These are phyloP conservation scores for Apodemia hepburni DNA, from an alignment of 2,888 invertebrate species.

Conservation along the genomic window DNA sequence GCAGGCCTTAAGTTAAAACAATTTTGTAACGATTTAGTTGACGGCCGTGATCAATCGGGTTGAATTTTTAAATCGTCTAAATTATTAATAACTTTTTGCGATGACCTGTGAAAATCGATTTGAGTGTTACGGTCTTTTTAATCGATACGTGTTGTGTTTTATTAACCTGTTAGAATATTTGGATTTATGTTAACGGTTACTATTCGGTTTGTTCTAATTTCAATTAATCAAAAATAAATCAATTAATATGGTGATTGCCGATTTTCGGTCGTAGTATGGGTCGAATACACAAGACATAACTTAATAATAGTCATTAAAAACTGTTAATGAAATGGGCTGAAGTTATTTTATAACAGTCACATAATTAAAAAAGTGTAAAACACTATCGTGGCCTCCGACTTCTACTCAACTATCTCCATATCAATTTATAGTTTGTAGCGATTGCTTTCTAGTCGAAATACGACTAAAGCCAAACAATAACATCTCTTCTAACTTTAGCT, in stretches of 20 bases:
- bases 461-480: too few relatives aligned
- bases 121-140: slow-evolving; percentile 9
- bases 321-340: neutral
- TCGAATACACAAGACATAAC: neutral
- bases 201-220: slow-evolving; percentile 9
- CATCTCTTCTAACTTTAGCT: too few relatives aligned
- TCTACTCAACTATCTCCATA: too few relatives aligned
- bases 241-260: neutral
- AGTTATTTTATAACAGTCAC: neutral
- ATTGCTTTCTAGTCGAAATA: too few relatives aligned
- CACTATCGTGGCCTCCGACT: too few relatives aligned
- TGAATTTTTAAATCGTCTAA: slow-evolving; percentile 34
- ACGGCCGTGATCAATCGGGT: slow-evolving; percentile 43
- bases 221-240: neutral
- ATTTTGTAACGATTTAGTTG: slow-evolving; percentile 41
- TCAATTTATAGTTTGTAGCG: too few relatives aligned
- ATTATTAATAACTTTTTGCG: slow-evolving; percentile 30
- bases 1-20: slow-evolving; percentile 26
- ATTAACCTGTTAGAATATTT: slow-evolving; percentile 12
- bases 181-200: neutral
- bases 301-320: neutral
- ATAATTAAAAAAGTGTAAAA: too few relatives aligned
- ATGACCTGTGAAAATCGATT: slow-evolving; percentile 17
- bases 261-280: neutral
- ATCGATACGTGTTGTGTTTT: slow-evolving; percentile 6